phyloP scores from a whole-genome alignment of 2,113 vertebrate species.

The Lagopus leucura region DNA sequence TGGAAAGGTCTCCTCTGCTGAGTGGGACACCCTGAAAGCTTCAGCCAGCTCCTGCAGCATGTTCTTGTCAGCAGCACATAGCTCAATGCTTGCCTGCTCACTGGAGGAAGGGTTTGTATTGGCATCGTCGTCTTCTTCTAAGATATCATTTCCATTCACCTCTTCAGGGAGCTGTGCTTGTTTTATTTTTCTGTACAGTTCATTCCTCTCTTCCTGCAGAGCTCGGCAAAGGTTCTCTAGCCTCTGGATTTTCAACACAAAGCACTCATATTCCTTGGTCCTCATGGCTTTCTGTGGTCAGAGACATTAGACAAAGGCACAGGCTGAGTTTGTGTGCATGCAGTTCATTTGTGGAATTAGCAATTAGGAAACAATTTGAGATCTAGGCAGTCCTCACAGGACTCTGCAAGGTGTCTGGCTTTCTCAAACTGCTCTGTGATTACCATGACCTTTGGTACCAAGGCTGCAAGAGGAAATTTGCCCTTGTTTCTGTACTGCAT shows the following conservation, averaged over 20 bases:
- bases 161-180: constrained; percentile 78
- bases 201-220: constrained; percentile 91
- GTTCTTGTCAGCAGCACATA: constrained; percentile 60
- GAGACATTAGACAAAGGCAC: constrained; percentile 26
- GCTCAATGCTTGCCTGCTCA: constrained; percentile 17
- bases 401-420: background rate
- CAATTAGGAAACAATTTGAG: background rate
- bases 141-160: constrained; percentile 23
- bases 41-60: constrained; percentile 83
- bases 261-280: constrained; percentile 90
- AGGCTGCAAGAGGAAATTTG: background rate
- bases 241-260: constrained; percentile 91
- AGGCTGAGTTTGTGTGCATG: background rate
- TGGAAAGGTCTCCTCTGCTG: background rate
- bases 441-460: background rate
- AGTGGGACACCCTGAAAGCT: constrained; percentile 77
- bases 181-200: constrained; percentile 91
- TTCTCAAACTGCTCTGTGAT: background rate
- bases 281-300: constrained; percentile 81
- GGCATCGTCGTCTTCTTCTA: constrained; percentile 59
- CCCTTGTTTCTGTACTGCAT: background rate
- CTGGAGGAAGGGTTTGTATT: background rate
- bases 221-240: constrained; percentile 92
- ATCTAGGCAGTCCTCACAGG: background rate
- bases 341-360: background rate